Evolutionary conservation across 1,140 invertebrate species (phyloP).

Genomic region (Solenopsis invicta): DNA sequence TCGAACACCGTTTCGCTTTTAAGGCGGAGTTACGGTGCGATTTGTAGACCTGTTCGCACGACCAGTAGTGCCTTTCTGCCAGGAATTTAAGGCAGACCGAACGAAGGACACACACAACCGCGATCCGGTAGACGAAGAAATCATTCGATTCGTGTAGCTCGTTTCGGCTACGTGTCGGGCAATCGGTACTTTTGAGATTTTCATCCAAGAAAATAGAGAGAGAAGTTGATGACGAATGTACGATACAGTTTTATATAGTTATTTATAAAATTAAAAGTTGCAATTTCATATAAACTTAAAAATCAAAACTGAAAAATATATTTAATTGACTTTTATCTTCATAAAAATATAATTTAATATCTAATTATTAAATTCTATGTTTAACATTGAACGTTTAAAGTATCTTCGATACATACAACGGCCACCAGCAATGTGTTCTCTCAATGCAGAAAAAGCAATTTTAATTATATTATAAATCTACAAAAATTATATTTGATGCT

Average conservation of each 20-base stretch:
- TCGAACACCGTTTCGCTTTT: constrained; percentile 80
- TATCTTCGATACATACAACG: not conserved
- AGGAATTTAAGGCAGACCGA: constrained; percentile 29
- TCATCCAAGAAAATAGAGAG: constrained; percentile 11
- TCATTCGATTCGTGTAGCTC: constrained; percentile 5
- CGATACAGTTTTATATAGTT: not conserved
- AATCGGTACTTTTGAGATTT: constrained; percentile 37
- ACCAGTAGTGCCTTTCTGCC: constrained; percentile 28
- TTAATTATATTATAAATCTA: constrained; percentile 5
- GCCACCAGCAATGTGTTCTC: not conserved
- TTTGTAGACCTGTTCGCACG: constrained; percentile 24
- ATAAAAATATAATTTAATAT: constrained; percentile 13
- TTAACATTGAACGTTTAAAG: not conserved
- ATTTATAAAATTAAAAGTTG: constrained; percentile 1
- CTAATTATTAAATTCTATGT: not conserved
- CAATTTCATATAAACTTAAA: not conserved
- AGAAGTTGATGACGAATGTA: constrained; percentile 23
- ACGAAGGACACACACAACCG: not conserved
- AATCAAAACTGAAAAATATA: not conserved
- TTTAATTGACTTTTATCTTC: not conserved
- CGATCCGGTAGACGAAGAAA: constrained; percentile 28
- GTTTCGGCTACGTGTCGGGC: not conserved
- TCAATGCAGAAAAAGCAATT: not conserved
- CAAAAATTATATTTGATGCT: not conserved
- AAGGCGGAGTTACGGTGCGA: constrained; percentile 46